Evolutionary conservation across 2,113 vertebrate species (phyloP).

Genomic region (Typhlomys cinereus): DNA sequence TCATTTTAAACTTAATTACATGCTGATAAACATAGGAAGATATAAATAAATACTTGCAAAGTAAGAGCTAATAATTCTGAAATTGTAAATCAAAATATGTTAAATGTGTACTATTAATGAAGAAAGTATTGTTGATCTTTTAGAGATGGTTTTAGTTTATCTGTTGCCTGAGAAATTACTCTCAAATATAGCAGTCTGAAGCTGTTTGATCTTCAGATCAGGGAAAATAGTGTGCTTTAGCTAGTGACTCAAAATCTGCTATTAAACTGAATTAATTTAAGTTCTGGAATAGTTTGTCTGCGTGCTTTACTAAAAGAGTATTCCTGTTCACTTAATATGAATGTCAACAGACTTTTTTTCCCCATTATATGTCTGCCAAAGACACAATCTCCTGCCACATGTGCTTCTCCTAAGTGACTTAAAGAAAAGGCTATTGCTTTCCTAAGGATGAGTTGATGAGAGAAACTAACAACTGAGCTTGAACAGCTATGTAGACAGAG

Average conservation of each 20-base stretch:
- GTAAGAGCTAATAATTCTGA: rapidly evolving
- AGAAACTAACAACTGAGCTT: too few species aligned
- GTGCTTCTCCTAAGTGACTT: too few species aligned
- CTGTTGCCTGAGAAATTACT: background rate
- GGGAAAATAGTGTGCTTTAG: background rate
- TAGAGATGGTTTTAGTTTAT: background rate
- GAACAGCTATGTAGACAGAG: too few species aligned
- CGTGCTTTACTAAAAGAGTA: background rate
- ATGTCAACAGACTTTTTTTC: background rate
- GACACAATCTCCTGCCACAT: background rate
- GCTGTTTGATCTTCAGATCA: background rate
- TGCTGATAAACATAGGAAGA: background rate
- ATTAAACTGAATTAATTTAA: background rate
- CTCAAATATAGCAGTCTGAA: background rate
- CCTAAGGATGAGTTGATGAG: background rate
- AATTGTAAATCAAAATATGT: background rate
- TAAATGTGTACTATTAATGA: background rate
- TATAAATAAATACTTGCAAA: background rate
- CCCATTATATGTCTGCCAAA: background rate
- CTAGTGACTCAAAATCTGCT: background rate
- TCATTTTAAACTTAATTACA: background rate
- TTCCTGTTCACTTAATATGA: background rate
- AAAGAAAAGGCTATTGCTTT: background rate
- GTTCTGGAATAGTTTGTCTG: background rate
- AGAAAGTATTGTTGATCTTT: background rate